Evolutionary conservation across 2,888 invertebrate species (phyloP).

Genomic region (Ennomos fuscantarius): DNA sequence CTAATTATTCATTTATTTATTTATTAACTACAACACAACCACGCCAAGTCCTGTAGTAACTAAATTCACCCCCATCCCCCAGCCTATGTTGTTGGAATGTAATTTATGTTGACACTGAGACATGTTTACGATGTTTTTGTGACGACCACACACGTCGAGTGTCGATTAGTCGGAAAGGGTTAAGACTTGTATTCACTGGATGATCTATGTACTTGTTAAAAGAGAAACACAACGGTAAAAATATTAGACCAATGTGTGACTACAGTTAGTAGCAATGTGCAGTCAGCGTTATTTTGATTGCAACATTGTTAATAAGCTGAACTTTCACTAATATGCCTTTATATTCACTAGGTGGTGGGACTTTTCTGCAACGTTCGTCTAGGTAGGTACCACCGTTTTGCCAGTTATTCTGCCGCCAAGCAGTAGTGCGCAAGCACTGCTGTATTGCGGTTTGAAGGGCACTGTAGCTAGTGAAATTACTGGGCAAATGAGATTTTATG

Average conservation of each 20-base stretch:
- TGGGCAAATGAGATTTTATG: too few species aligned
- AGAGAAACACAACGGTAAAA: slow-evolving; percentile 1
- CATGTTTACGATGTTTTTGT: slow-evolving; percentile 55
- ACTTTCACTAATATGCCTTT: slow-evolving; percentile 8
- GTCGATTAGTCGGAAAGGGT: slow-evolving; percentile 47
- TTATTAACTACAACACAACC: too few species aligned
- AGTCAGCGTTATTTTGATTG: slow-evolving; percentile 17
- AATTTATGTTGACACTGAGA: slow-evolving; percentile 67
- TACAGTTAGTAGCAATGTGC: too few species aligned
- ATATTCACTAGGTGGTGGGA: too few species aligned
- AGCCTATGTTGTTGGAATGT: slow-evolving; percentile 50
- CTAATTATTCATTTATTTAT: too few species aligned
- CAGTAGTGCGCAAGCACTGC: too few species aligned
- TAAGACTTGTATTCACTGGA: slow-evolving; percentile 26
- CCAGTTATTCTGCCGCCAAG: too few species aligned
- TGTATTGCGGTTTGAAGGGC: too few species aligned
- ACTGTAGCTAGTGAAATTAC: too few species aligned
- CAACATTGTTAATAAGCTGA: slow-evolving; percentile 21
- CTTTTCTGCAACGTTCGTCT: too few species aligned
- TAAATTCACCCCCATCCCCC: neutral
- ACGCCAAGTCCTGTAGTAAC: neutral
- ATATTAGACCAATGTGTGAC: slow-evolving; percentile 1
- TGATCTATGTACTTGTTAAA: neutral
- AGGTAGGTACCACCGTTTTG: too few species aligned
- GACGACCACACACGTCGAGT: slow-evolving; percentile 61